Percentiles rank a stretch among this genome's conserved stretches.
phyloP scores from a whole-genome alignment of 2,113 vertebrate genomes.

The Cavia aperea region DNA sequence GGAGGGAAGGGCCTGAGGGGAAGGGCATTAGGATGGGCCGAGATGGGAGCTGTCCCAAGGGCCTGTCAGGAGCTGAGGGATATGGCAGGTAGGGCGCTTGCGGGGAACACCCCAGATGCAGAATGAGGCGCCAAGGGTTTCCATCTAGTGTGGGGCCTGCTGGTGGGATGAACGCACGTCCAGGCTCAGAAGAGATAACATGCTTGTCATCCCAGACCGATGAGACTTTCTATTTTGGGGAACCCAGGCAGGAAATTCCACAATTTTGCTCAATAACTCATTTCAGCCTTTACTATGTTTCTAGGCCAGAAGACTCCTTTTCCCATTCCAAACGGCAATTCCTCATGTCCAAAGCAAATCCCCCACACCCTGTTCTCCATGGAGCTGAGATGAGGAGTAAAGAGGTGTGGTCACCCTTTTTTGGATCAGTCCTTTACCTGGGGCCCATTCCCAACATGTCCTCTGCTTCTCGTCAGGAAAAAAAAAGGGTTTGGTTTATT shows the following conservation, averaged over 20 bases:
- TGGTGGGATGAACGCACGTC: no score
- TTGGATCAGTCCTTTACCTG: background rate
- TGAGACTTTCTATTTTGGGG: conserved; percentile 9
- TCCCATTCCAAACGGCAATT: background rate
- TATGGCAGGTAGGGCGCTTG: background rate
- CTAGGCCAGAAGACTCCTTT: background rate
- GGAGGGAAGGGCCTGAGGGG: no score
- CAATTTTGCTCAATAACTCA: conserved; percentile 32
- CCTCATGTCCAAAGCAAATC: background rate
- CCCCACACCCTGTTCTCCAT: background rate
- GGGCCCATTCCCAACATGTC: background rate
- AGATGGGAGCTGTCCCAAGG: background rate
- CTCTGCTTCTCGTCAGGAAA: conserved; percentile 3
- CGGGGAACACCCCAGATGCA: background rate
- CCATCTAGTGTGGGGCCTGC: background rate
- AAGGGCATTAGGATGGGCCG: background rate
- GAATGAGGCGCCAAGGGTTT: background rate
- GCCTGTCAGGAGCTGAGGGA: background rate
- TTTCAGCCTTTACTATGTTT: conserved; percentile 6
- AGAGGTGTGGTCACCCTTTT: conserved; percentile 24
- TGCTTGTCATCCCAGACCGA: background rate
- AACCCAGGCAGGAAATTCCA: conserved; percentile 15
- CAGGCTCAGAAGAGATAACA: background rate
- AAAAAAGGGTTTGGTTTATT: background rate
- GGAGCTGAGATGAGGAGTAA: background rate